These are phyloP conservation scores for Furcifer pardalis DNA, from an alignment of 2,797 vertebrate species.

Conservation along the genomic window DNA sequence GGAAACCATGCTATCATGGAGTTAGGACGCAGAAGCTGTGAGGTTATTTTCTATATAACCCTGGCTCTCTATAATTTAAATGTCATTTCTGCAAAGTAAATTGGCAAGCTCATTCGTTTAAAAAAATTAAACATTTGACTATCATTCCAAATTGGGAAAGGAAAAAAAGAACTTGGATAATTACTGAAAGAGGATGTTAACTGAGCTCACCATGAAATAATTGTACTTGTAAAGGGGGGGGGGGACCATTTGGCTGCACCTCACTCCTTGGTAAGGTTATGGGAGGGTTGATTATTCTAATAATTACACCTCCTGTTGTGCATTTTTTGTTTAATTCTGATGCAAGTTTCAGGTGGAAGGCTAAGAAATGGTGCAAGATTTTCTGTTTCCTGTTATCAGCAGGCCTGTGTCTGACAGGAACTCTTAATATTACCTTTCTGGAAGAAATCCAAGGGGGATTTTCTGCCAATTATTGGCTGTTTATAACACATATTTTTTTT, in stretches of 20 bases:
- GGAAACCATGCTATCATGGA: constrained; percentile 57
- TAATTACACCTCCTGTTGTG: constrained; percentile 45
- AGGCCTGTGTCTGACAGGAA: constrained; percentile 42
- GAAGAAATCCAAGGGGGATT: constrained; percentile 44
- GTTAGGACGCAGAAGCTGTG: constrained; percentile 59
- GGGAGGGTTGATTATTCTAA: constrained; percentile 50
- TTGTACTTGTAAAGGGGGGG: constrained; percentile 39
- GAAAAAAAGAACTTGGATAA: constrained; percentile 48
- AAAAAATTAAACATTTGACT: constrained; percentile 42
- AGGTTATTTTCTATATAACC: constrained; percentile 54
- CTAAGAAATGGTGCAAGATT: constrained; percentile 44
- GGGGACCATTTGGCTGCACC: constrained; percentile 40
- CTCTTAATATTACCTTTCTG: constrained; percentile 1
- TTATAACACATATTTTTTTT: constrained; percentile 44
- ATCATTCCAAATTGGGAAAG: constrained; percentile 50
- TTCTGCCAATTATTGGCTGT: constrained; percentile 44
- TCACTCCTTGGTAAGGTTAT: constrained; percentile 53
- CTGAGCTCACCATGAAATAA: constrained; percentile 52
- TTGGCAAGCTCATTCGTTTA: constrained; percentile 53
- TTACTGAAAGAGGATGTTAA: constrained; percentile 59
- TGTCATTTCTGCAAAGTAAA: constrained; percentile 48
- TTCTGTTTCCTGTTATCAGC: constrained; percentile 44
- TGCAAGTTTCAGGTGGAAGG: constrained; percentile 31
- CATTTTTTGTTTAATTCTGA: constrained; percentile 47
- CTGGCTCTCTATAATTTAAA: constrained; percentile 60